Percentiles rank a stretch among this genome's conserved stretches.
Conservation (phyloP, 2,113 vertebrate species). For the Upupa epops region DNA sequence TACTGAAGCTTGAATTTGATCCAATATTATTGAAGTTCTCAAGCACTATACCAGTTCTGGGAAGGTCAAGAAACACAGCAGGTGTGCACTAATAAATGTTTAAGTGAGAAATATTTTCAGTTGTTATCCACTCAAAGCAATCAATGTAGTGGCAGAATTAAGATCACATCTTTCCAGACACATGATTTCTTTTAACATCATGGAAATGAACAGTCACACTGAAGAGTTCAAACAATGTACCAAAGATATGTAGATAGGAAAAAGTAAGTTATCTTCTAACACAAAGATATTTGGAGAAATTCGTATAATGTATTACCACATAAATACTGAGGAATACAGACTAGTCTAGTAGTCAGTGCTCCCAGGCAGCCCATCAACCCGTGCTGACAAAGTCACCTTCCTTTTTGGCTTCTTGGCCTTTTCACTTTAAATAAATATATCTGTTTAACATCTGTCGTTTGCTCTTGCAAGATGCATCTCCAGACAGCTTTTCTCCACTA, state of each 20-base stretch:
- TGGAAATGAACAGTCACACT: neutral
- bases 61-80: neutral
- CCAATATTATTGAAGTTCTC: neutral
- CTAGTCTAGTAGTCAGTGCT: neutral
- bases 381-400: neutral
- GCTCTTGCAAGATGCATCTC: neutral
- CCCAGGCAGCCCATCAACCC: neutral
- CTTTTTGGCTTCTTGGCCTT: neutral
- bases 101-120: neutral
- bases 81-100: neutral
- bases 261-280: neutral
- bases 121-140: neutral
- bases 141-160: neutral
- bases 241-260: neutral
- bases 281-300: neutral
- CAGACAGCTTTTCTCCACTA: neutral
- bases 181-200: neutral
- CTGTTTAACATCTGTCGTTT: neutral
- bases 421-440: neutral
- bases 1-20: neutral
- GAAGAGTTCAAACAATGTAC: neutral
- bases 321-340: neutral
- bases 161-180: neutral
- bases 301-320: neutral
- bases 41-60: neutral